Evolutionary conservation across 2,888 invertebrate species (phyloP).

Genomic region (Hydrotaea cyrtoneurina): DNA sequence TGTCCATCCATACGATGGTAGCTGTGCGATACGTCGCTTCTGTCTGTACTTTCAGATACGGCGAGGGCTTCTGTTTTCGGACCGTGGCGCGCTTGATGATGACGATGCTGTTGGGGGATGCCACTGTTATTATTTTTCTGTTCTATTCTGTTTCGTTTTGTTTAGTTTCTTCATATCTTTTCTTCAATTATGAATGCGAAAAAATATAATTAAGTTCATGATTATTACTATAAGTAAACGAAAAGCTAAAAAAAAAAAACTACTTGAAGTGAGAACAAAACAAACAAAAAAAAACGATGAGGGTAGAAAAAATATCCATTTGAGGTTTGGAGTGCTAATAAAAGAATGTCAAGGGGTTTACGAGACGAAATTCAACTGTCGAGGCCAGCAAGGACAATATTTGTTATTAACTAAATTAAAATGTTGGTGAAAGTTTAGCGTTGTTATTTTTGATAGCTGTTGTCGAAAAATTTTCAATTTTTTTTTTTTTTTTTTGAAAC

Average conservation of each 20-base stretch:
- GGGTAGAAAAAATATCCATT: slow-evolving; percentile 8
- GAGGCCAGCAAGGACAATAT: background rate
- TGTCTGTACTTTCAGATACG: background rate
- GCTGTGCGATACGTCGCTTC: slow-evolving; percentile 24
- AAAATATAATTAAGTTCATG: slow-evolving; percentile 64
- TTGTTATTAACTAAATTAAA: slow-evolving; percentile 4
- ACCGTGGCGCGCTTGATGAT: slow-evolving; percentile 1
- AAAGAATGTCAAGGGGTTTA: background rate
- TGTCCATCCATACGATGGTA: background rate
- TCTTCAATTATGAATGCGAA: slow-evolving; percentile 47
- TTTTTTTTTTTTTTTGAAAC: too few relatives aligned
- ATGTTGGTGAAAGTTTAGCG: background rate
- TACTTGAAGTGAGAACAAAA: slow-evolving; percentile 25
- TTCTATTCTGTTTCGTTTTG: background rate
- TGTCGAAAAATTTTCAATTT: too few relatives aligned
- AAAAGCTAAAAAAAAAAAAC: background rate
- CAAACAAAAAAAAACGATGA: slow-evolving; percentile 18
- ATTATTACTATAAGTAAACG: slow-evolving; percentile 52
- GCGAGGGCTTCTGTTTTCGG: slow-evolving; percentile 26
- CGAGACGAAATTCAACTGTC: background rate
- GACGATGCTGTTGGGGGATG: slow-evolving; percentile 33
- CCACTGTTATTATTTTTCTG: slow-evolving; percentile 27
- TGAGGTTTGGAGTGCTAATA: slow-evolving; percentile 17
- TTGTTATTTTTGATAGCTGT: too few relatives aligned
- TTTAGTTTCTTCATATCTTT: slow-evolving; percentile 10